Percentiles rank a stretch among this genome's conserved stretches.
These are phyloP conservation scores for Mylabris sibirica DNA, from an alignment of 2,888 invertebrate genomes.

Conservation along the genomic window DNA sequence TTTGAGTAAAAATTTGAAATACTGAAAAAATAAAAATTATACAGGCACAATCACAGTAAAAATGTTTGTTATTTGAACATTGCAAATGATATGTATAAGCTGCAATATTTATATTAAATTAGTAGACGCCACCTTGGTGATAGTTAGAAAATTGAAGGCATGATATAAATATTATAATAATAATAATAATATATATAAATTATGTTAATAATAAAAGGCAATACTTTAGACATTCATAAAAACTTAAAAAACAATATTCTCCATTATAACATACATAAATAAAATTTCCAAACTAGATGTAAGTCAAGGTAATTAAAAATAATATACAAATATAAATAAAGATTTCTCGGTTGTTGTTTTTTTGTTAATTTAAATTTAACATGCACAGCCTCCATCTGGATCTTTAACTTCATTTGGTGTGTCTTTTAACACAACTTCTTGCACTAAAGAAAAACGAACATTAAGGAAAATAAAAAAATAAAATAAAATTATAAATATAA, in stretches of 20 bases:
- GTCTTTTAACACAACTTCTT: constrained; percentile 97
- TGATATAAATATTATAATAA: not conserved
- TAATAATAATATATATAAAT: not conserved
- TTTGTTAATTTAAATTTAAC: constrained; percentile 65
- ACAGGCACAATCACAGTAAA: constrained; percentile 20
- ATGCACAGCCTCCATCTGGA: constrained; percentile 92
- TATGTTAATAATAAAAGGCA: not conserved
- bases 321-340: constrained; percentile 27
- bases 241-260: constrained; percentile 8
- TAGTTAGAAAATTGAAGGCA: not conserved
- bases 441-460: constrained; percentile 76
- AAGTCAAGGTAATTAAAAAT: constrained; percentile 8
- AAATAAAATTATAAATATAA: constrained; percentile 30
- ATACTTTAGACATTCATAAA: not conserved
- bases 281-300: not conserved
- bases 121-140: constrained; percentile 6
- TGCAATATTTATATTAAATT: constrained; percentile 9
- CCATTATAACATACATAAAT: constrained; percentile 9
- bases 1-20: not conserved
- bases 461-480: constrained; percentile 68
- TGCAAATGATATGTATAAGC: constrained; percentile 23
- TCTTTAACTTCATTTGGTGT: constrained; percentile 94
- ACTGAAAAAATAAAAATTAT: not conserved
- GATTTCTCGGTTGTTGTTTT: constrained; percentile 12
- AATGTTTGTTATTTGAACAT: constrained; percentile 17